Evolutionary conservation across 30 jellyfish, hydroid and myxozoan species (phyloP).

Genomic region (Pelagia noctiluca): DNA sequence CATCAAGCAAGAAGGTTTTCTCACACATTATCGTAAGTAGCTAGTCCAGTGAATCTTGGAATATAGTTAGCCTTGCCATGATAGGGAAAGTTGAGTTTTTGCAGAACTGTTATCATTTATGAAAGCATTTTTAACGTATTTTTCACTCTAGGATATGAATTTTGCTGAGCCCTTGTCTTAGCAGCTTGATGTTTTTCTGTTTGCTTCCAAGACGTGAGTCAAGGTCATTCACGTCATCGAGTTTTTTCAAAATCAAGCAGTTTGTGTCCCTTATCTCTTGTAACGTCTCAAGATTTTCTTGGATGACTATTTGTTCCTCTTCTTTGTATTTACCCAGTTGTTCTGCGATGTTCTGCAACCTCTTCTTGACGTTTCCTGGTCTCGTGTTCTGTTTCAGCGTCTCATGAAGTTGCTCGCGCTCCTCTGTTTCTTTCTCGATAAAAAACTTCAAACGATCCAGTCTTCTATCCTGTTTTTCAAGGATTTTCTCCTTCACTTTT

Average conservation of each 20-base stretch:
- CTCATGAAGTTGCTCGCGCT: conserved; percentile 45
- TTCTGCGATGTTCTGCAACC: conserved; percentile 3
- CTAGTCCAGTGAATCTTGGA: too few relatives aligned
- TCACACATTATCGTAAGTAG: too few relatives aligned
- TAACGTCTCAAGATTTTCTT: conserved; percentile 25
- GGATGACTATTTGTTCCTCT: conserved; percentile 39
- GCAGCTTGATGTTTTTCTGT: conserved; percentile 23
- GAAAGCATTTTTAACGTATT: too few relatives aligned
- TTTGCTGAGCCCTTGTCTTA: conserved; percentile 45
- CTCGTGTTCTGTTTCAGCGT: conserved; percentile 41
- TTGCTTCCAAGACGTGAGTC: conserved; percentile 15
- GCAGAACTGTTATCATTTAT: too few relatives aligned
- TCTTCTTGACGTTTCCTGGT: conserved; percentile 40
- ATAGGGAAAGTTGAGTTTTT: too few relatives aligned
- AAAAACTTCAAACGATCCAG: conserved; percentile 45
- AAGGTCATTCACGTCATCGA: conserved; percentile 10
- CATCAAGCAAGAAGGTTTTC: too few relatives aligned
- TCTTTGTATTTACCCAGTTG: conserved; percentile 37
- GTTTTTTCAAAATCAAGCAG: neutral
- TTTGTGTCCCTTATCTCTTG: conserved; percentile 31
- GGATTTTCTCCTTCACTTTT: conserved; percentile 12
- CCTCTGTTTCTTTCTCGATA: conserved; percentile 41
- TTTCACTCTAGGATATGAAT: conserved; percentile 11
- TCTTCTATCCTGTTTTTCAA: conserved; percentile 32
- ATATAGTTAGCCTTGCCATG: too few relatives aligned